phyloP scores from a whole-genome alignment of 2,797 vertebrate species.

The Diceros bicornis region DNA sequence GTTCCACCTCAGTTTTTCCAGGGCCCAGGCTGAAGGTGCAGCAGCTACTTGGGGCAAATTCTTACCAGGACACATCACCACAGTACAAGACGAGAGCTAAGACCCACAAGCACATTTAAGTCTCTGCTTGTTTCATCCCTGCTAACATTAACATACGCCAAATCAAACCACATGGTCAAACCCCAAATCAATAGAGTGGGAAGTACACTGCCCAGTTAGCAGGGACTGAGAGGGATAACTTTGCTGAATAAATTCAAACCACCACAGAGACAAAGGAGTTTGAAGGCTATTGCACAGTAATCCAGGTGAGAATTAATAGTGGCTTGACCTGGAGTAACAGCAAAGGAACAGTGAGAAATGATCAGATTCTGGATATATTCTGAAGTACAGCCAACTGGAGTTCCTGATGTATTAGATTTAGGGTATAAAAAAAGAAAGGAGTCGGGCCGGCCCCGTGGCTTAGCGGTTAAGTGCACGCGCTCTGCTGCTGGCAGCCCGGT shows the following conservation, averaged over 20 bases:
- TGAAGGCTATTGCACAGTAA: background rate
- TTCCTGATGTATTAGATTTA: background rate
- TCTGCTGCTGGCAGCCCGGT: too few species aligned
- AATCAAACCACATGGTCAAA: background rate
- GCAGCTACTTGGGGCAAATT: background rate
- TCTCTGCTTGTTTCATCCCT: background rate
- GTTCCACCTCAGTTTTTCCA: background rate
- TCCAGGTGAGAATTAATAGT: background rate
- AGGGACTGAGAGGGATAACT: background rate
- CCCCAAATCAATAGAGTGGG: background rate
- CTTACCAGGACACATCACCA: background rate
- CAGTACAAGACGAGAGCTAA: background rate
- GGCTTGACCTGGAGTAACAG: background rate
- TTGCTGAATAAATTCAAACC: slow-evolving; percentile 28
- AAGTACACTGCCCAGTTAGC: background rate
- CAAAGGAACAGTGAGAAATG: background rate
- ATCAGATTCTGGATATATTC: background rate
- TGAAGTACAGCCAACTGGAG: background rate
- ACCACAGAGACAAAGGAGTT: background rate
- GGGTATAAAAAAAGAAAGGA: background rate
- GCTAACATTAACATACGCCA: background rate
- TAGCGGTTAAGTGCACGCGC: too few species aligned
- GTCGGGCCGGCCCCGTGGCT: too few species aligned
- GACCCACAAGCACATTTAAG: background rate
- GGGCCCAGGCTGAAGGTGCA: background rate